These are phyloP conservation scores for Furcifer pardalis DNA, from an alignment of 2,797 vertebrate genomes.

Conservation along the genomic window DNA sequence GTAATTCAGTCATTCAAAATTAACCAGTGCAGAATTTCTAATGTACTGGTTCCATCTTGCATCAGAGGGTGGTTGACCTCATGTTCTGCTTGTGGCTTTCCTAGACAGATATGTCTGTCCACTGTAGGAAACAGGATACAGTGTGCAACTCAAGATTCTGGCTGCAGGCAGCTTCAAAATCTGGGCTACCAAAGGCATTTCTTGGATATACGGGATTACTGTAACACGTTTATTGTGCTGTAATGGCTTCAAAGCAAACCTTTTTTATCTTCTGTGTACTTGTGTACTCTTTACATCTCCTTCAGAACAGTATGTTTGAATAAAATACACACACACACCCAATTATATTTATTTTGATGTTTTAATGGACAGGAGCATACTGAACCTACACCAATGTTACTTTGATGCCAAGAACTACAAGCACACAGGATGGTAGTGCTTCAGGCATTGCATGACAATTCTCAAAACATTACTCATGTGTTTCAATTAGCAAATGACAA, in stretches of 20 bases:
- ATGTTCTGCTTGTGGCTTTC: no score
- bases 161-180: not conserved
- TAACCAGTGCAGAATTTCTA: no score
- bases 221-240: not conserved
- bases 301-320: not conserved
- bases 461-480: not conserved
- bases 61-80: no score
- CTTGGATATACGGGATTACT: not conserved
- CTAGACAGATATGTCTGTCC: no score
- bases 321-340: no score
- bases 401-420: not conserved
- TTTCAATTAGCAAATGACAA: not conserved
- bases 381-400: not conserved
- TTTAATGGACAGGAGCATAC: not conserved
- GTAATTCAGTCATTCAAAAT: no score
- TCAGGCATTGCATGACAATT: not conserved
- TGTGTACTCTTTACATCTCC: not conserved
- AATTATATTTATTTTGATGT: not conserved
- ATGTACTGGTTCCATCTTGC: not conserved
- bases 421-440: not conserved
- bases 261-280: no score
- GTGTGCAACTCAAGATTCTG: not conserved
- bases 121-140: no score
- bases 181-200: not conserved
- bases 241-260: not conserved